Evolutionary conservation across 2,888 invertebrate genomes (phyloP).

Genomic region (Callosobruchus maculatus): DNA sequence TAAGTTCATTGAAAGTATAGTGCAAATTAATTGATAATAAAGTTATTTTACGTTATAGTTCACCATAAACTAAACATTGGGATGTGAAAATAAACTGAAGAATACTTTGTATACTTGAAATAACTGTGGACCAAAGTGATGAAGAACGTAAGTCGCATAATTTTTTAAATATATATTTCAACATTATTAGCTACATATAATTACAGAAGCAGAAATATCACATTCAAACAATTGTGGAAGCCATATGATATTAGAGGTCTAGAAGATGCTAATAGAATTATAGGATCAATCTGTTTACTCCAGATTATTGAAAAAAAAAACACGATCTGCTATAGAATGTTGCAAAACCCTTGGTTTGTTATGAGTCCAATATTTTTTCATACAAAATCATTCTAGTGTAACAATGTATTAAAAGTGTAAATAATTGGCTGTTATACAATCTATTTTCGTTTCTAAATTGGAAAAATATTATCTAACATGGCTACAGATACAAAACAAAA

Average conservation of each 20-base stretch:
- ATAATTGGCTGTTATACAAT: background rate
- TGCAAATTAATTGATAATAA: background rate
- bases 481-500: conserved; percentile 14
- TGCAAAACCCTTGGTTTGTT: background rate
- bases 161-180: background rate
- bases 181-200: background rate
- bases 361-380: background rate
- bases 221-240: background rate
- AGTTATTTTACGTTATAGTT: background rate
- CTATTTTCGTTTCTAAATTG: background rate
- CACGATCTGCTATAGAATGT: background rate
- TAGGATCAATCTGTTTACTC: background rate
- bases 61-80: background rate
- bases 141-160: background rate
- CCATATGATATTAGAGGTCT: background rate
- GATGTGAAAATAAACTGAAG: background rate
- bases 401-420: background rate
- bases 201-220: background rate
- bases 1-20: background rate
- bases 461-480: background rate
- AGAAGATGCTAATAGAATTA: background rate
- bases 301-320: background rate
- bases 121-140: background rate
- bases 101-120: background rate
- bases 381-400: background rate